These are phyloP conservation scores for Semotilus atromaculatus DNA, from an alignment of 2,797 vertebrate species.

Conservation along the genomic window DNA sequence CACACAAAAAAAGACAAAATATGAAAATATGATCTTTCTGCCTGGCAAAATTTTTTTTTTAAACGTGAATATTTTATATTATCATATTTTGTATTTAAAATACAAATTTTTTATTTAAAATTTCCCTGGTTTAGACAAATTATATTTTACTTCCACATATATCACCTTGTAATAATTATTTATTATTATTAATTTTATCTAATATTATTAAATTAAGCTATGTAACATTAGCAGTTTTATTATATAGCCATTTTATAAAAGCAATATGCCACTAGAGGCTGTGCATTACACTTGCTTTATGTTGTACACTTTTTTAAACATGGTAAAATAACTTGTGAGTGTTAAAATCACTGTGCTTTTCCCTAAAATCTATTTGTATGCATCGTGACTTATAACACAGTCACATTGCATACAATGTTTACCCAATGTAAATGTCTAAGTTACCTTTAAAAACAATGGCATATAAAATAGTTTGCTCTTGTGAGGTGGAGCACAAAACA, in stretches of 20 bases:
- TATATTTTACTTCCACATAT: neutral
- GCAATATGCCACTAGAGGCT: neutral
- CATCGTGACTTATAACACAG: neutral
- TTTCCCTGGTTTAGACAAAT: no score
- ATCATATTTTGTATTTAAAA: neutral
- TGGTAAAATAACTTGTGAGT: neutral
- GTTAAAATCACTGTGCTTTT: neutral
- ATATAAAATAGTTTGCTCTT: neutral
- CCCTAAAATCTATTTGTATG: neutral
- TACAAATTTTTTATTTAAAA: no score
- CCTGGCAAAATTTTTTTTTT: neutral
- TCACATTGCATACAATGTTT: no score
- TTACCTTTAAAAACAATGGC: slow-evolving; percentile 2
- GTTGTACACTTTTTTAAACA: neutral
- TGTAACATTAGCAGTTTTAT: neutral
- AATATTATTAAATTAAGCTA: neutral
- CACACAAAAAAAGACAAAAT: neutral
- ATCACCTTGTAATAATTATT: neutral
- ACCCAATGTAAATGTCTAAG: neutral
- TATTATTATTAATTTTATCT: neutral
- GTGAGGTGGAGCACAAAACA: neutral
- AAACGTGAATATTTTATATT: neutral
- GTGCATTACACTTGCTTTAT: neutral
- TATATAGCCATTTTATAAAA: neutral
- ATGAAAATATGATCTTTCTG: neutral